Percentiles rank a stretch among this genome's conserved stretches.
Conservation (phyloP, 2,113 vertebrate species). For the Smithornis capensis region DNA sequence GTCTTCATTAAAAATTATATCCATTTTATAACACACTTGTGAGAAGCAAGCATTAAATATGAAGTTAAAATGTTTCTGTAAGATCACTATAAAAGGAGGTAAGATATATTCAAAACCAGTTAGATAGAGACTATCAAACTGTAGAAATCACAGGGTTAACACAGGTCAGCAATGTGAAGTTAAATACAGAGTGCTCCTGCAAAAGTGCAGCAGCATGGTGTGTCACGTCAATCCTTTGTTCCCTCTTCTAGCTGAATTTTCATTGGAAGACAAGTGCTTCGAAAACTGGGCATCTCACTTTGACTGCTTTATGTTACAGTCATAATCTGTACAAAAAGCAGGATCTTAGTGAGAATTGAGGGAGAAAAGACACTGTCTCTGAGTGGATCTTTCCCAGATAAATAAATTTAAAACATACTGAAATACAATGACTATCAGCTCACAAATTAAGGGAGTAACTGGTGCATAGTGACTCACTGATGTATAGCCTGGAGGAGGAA, state of each 20-base stretch:
- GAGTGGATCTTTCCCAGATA: slow-evolving; percentile 33
- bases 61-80: not conserved
- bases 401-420: slow-evolving; percentile 30
- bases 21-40: not conserved
- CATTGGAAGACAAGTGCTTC: not conserved
- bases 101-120: not conserved
- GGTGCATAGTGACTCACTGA: slow-evolving; percentile 29
- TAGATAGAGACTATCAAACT: not conserved
- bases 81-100: not conserved
- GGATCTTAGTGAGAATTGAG: not conserved
- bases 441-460: slow-evolving; percentile 42
- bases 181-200: not conserved
- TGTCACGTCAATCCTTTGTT: not conserved
- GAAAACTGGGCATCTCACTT: not conserved
- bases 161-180: not conserved
- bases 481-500: slow-evolving; percentile 39
- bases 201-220: not conserved
- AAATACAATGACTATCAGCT: slow-evolving; percentile 29
- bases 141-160: not conserved
- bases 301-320: not conserved
- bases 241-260: not conserved
- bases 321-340: not conserved
- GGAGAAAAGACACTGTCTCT: not conserved
- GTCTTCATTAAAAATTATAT: not conserved
- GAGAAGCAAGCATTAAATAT: not conserved